These are phyloP conservation scores for Nasonia giraulti DNA, from an alignment of 1,140 invertebrate genomes.

Conservation along the genomic window DNA sequence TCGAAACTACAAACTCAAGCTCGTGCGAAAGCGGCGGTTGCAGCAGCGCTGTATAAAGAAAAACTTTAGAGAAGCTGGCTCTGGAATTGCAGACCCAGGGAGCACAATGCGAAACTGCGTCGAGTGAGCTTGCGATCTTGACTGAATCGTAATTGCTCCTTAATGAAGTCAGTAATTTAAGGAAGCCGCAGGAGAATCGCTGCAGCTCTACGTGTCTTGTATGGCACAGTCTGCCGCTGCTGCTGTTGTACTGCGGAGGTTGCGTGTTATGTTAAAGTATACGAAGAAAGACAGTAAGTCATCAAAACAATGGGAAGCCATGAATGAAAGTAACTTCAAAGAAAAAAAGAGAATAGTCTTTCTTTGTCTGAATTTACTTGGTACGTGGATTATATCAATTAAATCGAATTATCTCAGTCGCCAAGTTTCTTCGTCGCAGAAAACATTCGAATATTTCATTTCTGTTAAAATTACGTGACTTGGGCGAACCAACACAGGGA, in stretches of 20 bases:
- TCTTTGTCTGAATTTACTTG: too few relatives aligned
- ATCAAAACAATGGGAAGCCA: too few relatives aligned
- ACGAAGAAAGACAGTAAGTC: not conserved
- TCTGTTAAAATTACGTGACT: not conserved
- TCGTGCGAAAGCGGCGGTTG: not conserved
- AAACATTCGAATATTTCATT: slow-evolving; percentile 7
- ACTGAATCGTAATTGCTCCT: slow-evolving; percentile 62
- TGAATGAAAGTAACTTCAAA: too few relatives aligned
- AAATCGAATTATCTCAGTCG: not conserved
- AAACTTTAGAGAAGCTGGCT: not conserved
- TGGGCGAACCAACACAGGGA: not conserved
- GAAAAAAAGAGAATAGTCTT: too few relatives aligned
- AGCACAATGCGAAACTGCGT: slow-evolving; percentile 17
- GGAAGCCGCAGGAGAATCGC: slow-evolving; percentile 43
- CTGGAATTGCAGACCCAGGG: slow-evolving; percentile 21
- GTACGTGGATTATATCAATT: not conserved
- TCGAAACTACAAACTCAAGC: not conserved
- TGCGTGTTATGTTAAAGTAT: not conserved
- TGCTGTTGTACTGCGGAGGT: not conserved
- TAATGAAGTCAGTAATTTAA: slow-evolving; percentile 64
- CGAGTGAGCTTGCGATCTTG: slow-evolving; percentile 29
- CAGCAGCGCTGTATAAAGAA: not conserved
- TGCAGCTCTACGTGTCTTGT: not conserved
- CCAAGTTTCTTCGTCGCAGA: not conserved
- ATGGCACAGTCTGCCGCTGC: not conserved